Evolutionary conservation across 2,888 invertebrate genomes (phyloP).

Genomic region (Hybos culiciformis): DNA sequence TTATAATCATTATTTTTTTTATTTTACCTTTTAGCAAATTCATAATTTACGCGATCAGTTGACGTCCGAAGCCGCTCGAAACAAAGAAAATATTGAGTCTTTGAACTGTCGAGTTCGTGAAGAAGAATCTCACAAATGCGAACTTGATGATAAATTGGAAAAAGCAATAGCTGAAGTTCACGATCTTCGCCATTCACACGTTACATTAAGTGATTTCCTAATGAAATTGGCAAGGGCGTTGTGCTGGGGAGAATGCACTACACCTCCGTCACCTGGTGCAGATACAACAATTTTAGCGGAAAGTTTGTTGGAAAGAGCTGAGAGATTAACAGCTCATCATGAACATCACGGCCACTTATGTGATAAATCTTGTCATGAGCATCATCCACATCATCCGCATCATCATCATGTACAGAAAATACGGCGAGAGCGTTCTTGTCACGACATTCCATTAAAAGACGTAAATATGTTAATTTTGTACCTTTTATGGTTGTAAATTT

Average conservation of each 20-base stretch:
- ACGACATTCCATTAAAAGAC: slow-evolving; percentile 67
- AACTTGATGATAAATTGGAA: slow-evolving; percentile 59
- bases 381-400: slow-evolving; percentile 9
- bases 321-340: slow-evolving; percentile 42
- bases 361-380: slow-evolving; percentile 14
- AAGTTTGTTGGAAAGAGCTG: slow-evolving; percentile 68
- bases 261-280: slow-evolving; percentile 29
- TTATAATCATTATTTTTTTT: neutral
- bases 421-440: slow-evolving; percentile 64
- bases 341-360: slow-evolving; percentile 22
- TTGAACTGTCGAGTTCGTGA: slow-evolving; percentile 51
- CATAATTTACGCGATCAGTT: slow-evolving; percentile 65
- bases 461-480: slow-evolving; percentile 33
- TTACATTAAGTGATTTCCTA: slow-evolving; percentile 55
- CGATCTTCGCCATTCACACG: slow-evolving; percentile 37
- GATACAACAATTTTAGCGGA: slow-evolving; percentile 45
- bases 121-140: slow-evolving; percentile 49
- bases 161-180: slow-evolving; percentile 68
- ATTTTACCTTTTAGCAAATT: slow-evolving; percentile 44
- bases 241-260: slow-evolving; percentile 37
- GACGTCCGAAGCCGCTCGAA: slow-evolving; percentile 54
- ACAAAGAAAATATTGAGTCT: slow-evolving; percentile 40
- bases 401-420: slow-evolving; percentile 46
- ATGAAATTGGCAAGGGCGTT: slow-evolving; percentile 69
- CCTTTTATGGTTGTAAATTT: slow-evolving; percentile 1